phyloP scores from a whole-genome alignment of 2,113 vertebrate genomes.

The Rynchops niger region DNA sequence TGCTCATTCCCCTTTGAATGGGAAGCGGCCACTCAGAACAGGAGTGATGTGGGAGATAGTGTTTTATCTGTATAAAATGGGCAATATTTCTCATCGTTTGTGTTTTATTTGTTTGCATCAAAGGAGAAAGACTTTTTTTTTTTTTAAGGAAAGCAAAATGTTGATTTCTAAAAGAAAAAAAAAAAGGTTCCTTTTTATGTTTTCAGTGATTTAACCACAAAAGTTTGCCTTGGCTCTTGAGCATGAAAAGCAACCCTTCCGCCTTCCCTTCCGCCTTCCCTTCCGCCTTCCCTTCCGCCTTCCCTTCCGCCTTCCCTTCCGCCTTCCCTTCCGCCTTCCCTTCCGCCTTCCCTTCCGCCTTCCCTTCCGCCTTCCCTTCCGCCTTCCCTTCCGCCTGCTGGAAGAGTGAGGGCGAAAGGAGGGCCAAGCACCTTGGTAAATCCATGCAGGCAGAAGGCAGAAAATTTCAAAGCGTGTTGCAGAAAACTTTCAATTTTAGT shows the following conservation, averaged over 20 bases:
- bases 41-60: neutral
- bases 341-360: no score
- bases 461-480: neutral
- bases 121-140: neutral
- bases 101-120: conserved; percentile 13
- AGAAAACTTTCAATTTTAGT: neutral
- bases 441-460: neutral
- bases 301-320: neutral
- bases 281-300: neutral
- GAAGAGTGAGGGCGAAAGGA: neutral
- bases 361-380: neutral
- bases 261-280: no score
- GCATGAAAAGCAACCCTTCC: neutral
- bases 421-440: neutral
- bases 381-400: no score
- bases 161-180: neutral
- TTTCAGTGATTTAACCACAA: neutral
- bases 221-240: neutral
- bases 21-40: neutral
- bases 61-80: neutral
- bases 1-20: neutral
- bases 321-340: neutral
- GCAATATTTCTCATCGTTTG: neutral
- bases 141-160: neutral
- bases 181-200: neutral